Evolutionary conservation across 2,797 vertebrate species (phyloP).

Genomic region (Phoxinus dragarum): DNA sequence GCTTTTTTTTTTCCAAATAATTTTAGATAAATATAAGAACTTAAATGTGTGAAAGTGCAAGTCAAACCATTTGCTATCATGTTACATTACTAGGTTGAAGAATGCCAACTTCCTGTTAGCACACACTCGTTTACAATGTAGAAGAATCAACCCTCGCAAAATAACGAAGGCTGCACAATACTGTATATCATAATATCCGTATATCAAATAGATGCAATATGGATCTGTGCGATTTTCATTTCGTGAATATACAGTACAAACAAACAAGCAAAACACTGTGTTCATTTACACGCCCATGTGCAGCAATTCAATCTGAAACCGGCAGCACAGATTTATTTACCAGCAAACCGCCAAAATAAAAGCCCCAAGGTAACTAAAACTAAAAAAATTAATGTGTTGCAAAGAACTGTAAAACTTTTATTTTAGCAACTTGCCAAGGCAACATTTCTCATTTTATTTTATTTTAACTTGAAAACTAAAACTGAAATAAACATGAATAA

Average conservation of each 20-base stretch:
- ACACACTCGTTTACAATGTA: not conserved
- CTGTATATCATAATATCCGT: not conserved
- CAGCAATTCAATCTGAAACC: not conserved
- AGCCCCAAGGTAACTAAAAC: not conserved
- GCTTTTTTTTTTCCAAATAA: too few relatives aligned
- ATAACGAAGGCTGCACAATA: not conserved
- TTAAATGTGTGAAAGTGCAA: too few relatives aligned
- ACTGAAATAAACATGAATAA: too few relatives aligned
- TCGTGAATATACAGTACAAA: too few relatives aligned
- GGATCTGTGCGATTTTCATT: not conserved
- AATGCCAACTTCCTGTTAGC: not conserved
- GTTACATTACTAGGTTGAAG: not conserved
- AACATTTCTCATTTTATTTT: too few relatives aligned
- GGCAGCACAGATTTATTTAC: not conserved
- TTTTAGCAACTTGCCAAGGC: too few relatives aligned
- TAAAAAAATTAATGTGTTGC: not conserved
- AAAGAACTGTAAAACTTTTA: too few relatives aligned
- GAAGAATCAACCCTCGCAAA: not conserved
- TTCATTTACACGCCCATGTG: too few relatives aligned
- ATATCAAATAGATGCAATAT: not conserved
- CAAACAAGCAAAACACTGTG: too few relatives aligned
- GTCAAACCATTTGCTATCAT: too few relatives aligned
- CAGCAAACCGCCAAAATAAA: not conserved
- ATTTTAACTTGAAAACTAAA: too few relatives aligned
- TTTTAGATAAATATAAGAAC: too few relatives aligned